A percentile compares a stretch with the other conserved stretches of the same genome.
These are phyloP conservation scores for Villa cingulata DNA, from an alignment of 2,888 invertebrate genomes.

Conservation along the genomic window DNA sequence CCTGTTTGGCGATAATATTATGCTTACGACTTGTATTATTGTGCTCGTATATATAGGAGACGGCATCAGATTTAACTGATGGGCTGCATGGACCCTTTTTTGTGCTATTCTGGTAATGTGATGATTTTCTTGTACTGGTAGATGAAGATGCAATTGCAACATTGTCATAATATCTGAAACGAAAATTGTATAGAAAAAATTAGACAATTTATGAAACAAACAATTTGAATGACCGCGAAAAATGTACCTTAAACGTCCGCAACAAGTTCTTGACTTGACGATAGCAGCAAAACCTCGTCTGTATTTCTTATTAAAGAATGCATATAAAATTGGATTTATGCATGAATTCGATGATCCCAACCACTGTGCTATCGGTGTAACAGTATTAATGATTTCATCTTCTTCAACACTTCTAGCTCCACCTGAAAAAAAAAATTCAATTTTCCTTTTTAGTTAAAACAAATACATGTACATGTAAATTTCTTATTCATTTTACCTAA, in stretches of 20 bases:
- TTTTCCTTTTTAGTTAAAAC: too few relatives aligned
- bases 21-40: slow-evolving; percentile 28
- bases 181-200: not conserved
- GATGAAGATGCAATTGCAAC: slow-evolving; percentile 76
- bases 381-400: slow-evolving; percentile 63
- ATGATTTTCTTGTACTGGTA: slow-evolving; percentile 71
- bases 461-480: not conserved
- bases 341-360: slow-evolving; percentile 88
- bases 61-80: slow-evolving; percentile 39
- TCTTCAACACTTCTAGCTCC: slow-evolving; percentile 54
- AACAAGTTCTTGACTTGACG: slow-evolving; percentile 71
- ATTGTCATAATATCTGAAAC: slow-evolving; percentile 60
- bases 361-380: slow-evolving; percentile 84
- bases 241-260: slow-evolving; percentile 53
- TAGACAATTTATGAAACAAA: not conserved
- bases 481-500: slow-evolving; percentile 48
- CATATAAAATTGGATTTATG: slow-evolving; percentile 88
- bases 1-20: slow-evolving; percentile 34
- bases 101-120: slow-evolving; percentile 58
- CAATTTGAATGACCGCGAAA: not conserved
- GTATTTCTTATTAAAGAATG: slow-evolving; percentile 90
- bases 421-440: slow-evolving; percentile 18
- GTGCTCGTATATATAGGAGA: slow-evolving; percentile 44
- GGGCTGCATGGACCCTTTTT: slow-evolving; percentile 41
- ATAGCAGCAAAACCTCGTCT: slow-evolving; percentile 80